phyloP scores from a whole-genome alignment of 1,140 invertebrate species.

The Littorina saxatilis region DNA sequence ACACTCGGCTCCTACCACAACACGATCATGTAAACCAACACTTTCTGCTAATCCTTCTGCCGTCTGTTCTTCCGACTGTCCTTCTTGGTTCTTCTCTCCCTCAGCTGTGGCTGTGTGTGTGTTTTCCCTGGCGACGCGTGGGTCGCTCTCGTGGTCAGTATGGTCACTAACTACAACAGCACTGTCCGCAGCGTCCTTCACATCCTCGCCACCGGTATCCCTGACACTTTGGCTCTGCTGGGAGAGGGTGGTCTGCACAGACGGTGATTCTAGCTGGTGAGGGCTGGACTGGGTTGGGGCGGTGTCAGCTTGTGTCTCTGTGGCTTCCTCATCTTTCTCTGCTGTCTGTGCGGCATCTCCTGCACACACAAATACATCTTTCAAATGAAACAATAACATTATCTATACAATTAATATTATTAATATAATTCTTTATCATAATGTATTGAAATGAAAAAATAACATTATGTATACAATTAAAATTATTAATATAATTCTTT shows the following conservation, averaged over 20 bases:
- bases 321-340: neutral
- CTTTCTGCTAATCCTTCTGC: neutral
- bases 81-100: neutral
- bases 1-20: neutral
- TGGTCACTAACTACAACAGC: neutral
- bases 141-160: neutral
- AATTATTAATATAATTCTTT: neutral
- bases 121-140: neutral
- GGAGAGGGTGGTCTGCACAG: neutral
- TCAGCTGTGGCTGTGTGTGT: neutral
- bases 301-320: neutral
- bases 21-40: neutral
- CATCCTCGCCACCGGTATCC: neutral
- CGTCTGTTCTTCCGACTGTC: neutral
- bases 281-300: neutral
- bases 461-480: neutral
- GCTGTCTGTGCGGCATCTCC: neutral
- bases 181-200: neutral
- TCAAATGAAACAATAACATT: neutral
- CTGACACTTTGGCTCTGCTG: neutral
- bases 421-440: too few relatives aligned
- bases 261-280: slow-evolving; percentile 1
- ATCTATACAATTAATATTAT: neutral
- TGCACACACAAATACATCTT: neutral
- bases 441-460: slow-evolving; percentile 5